A percentile compares a stretch with the other conserved stretches of the same genome.
phyloP scores from a whole-genome alignment of 1,140 invertebrate species.

The Bombus pascuorum region DNA sequence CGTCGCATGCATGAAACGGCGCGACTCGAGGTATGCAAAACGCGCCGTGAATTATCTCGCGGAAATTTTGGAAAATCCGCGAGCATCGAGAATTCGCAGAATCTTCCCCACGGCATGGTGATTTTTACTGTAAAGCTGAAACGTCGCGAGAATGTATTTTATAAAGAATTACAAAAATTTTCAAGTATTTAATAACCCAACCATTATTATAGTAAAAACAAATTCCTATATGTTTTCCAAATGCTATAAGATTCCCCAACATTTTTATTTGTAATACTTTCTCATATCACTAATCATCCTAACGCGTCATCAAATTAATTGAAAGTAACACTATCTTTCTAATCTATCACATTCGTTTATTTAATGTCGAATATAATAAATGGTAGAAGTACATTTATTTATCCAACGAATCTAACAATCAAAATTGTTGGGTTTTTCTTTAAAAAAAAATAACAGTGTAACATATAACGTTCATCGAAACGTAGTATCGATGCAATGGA shows the following conservation, averaged over 20 bases:
- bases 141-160: neutral
- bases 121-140: neutral
- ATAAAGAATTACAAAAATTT: neutral
- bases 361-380: neutral
- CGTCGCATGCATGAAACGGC: neutral
- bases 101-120: neutral
- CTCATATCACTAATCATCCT: neutral
- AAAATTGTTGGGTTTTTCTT: neutral
- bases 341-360: neutral
- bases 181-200: neutral
- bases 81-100: neutral
- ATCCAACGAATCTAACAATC: neutral
- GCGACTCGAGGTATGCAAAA: constrained; percentile 4
- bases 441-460: no score
- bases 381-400: no score
- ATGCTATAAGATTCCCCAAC: neutral
- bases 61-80: constrained; percentile 1
- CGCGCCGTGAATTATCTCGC: neutral
- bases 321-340: neutral
- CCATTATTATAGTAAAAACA: neutral
- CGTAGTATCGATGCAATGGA: no score
- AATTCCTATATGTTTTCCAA: neutral
- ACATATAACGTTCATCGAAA: no score
- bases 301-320: neutral
- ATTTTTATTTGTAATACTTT: neutral